These are phyloP conservation scores for Zeus faber DNA, from an alignment of 2,113 vertebrate genomes.

Conservation along the genomic window DNA sequence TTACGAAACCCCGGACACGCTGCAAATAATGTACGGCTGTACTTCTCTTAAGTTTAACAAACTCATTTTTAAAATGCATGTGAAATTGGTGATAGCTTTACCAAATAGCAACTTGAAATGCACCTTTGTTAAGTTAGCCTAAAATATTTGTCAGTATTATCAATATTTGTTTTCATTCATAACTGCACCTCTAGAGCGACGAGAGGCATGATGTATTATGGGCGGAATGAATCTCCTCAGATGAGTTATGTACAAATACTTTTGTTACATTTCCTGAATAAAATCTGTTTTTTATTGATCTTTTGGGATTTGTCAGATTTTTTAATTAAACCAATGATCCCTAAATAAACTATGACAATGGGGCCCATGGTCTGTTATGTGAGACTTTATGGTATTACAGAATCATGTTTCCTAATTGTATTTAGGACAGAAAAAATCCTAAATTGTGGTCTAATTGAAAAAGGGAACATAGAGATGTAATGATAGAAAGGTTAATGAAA, in stretches of 20 bases:
- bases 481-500: too few relatives aligned
- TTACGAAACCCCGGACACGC: conserved; percentile 57
- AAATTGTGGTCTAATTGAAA: too few relatives aligned
- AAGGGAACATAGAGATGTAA: too few relatives aligned
- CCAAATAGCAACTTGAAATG: conserved; percentile 78
- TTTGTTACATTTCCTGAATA: conserved; percentile 99
- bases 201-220: conserved; percentile 94
- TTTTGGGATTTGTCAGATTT: conserved; percentile 15
- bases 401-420: too few relatives aligned
- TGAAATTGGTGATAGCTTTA: conserved; percentile 83
- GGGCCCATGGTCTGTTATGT: too few relatives aligned
- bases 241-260: conserved; percentile 90
- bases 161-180: conserved; percentile 55
- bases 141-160: conserved; percentile 63
- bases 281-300: conserved; percentile 84
- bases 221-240: conserved; percentile 82
- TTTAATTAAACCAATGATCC: too few relatives aligned
- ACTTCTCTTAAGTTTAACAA: conserved; percentile 80
- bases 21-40: conserved; percentile 72
- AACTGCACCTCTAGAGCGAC: conserved; percentile 85
- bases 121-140: conserved; percentile 74
- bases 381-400: too few relatives aligned
- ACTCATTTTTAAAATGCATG: conserved; percentile 84
- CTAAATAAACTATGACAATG: too few relatives aligned
- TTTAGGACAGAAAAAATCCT: too few relatives aligned